phyloP scores from a whole-genome alignment of 2,113 vertebrate species.

The Pogonocichla stellata region DNA sequence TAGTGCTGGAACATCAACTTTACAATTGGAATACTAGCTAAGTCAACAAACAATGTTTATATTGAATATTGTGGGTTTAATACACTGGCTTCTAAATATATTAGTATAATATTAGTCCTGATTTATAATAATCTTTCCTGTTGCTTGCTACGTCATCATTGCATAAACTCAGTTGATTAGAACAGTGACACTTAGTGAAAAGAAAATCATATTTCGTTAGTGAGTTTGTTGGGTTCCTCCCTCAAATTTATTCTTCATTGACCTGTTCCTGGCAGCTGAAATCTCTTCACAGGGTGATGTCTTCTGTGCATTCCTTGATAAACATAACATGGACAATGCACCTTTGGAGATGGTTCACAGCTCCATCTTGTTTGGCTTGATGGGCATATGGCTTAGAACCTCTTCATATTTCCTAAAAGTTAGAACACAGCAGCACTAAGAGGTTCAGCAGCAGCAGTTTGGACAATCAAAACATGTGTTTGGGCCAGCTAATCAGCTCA shows the following conservation, averaged over 20 bases:
- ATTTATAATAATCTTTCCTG: not conserved
- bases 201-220: accelerated
- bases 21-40: not conserved
- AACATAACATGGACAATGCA: not conserved
- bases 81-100: not conserved
- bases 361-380: not conserved
- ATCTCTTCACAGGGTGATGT: not conserved
- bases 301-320: not conserved
- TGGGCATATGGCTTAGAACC: not conserved
- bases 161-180: not conserved
- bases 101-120: not conserved
- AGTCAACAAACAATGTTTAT: not conserved
- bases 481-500: not conserved
- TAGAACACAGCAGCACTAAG: not conserved
- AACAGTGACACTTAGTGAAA: not conserved
- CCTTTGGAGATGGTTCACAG: not conserved
- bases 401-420: not conserved
- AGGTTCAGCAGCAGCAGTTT: not conserved
- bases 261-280: not conserved
- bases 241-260: not conserved
- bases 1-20: not conserved
- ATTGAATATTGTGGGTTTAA: not conserved
- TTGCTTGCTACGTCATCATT: not conserved
- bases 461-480: not conserved
- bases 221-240: not conserved